phyloP scores from a whole-genome alignment of 2,888 invertebrate species.

The Trachelus troglodyta region DNA sequence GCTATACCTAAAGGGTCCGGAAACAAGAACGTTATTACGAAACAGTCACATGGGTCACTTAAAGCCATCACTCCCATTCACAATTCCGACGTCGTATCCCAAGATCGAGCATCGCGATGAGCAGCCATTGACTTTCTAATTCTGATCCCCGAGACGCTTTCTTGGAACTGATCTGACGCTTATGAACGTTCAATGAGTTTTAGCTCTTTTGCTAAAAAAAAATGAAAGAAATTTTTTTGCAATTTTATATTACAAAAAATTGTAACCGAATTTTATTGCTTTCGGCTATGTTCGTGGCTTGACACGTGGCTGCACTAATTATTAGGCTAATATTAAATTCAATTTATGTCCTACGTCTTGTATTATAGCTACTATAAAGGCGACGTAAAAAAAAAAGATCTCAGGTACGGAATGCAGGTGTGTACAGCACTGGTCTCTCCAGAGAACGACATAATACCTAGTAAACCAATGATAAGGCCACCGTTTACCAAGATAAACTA shows the following conservation, averaged over 20 bases:
- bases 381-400: not conserved
- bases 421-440: not conserved
- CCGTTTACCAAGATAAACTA: slow-evolving; percentile 45
- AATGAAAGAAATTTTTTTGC: not conserved
- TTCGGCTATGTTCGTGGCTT: not conserved
- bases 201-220: not conserved
- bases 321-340: not conserved
- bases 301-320: not conserved
- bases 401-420: slow-evolving; percentile 1
- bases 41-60: not conserved
- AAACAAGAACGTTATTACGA: not conserved
- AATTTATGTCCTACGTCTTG: not conserved
- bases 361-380: not conserved
- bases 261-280: too few species aligned
- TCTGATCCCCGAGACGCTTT: not conserved
- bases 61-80: not conserved
- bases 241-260: not conserved
- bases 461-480: slow-evolving; percentile 43
- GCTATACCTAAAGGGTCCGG: slow-evolving; percentile 48
- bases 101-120: not conserved
- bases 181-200: not conserved
- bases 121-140: not conserved
- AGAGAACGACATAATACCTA: slow-evolving; percentile 38
- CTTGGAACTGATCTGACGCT: not conserved
- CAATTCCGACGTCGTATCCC: not conserved